A percentile compares a stretch with the other conserved stretches of the same genome.
These are phyloP conservation scores for Diglossa cyanea DNA, from an alignment of 2,797 vertebrate genomes.

Conservation along the genomic window DNA sequence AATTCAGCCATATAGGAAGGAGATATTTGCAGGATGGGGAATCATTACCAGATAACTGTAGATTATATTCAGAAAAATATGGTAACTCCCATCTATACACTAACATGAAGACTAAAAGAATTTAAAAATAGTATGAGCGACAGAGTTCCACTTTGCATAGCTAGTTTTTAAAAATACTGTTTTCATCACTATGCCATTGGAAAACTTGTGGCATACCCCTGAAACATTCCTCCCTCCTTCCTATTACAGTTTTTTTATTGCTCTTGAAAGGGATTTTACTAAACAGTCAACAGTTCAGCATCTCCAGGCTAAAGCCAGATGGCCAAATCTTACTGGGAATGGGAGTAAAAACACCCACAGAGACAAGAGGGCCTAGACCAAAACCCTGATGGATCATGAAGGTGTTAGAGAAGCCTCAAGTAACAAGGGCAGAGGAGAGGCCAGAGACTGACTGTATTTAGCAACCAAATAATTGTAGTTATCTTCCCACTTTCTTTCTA, in stretches of 20 bases:
- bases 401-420: neutral
- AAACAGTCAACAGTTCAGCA: neutral
- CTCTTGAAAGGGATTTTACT: neutral
- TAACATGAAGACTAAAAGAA: neutral
- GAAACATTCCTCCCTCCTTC: neutral
- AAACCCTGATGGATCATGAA: neutral
- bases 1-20: neutral
- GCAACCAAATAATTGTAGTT: neutral
- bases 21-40: neutral
- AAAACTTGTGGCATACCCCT: neutral
- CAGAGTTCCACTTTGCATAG: neutral
- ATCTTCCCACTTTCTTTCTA: neutral
- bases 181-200: neutral
- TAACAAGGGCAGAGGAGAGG: neutral
- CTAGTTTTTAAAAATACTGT: neutral
- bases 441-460: neutral
- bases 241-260: neutral
- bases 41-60: neutral
- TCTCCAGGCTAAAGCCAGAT: neutral
- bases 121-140: accelerated
- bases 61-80: neutral
- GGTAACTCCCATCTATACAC: neutral
- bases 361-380: neutral
- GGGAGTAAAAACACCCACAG: neutral
- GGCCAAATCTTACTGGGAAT: neutral